Evolutionary conservation across 2,888 invertebrate species (phyloP).

Genomic region (Glaucopsyche alexis): DNA sequence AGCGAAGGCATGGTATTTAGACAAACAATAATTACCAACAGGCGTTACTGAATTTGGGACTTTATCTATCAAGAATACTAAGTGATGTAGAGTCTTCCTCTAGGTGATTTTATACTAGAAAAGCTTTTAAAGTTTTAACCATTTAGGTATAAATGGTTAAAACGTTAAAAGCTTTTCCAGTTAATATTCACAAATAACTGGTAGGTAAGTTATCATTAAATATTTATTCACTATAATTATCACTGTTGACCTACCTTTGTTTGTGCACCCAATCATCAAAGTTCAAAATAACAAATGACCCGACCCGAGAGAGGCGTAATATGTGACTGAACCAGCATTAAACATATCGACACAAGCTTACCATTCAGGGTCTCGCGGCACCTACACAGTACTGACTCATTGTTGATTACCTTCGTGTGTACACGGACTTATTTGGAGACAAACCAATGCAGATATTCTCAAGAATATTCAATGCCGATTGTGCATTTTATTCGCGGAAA

Average conservation of each 20-base stretch:
- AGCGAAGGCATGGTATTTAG: no score
- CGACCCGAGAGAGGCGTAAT: conserved; percentile 51
- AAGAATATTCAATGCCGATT: conserved; percentile 58
- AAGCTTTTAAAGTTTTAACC: no score
- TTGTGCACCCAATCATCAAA: conserved; percentile 42
- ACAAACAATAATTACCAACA: no score
- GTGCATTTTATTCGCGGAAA: conserved; percentile 30
- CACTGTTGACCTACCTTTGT: conserved; percentile 8
- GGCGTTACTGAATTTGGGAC: no score
- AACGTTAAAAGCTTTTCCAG: no score
- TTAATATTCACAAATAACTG: no score
- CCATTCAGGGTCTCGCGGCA: conserved; percentile 55
- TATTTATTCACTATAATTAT: neutral
- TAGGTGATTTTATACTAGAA: no score
- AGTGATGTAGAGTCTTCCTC: no score
- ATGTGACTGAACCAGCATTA: conserved; percentile 55
- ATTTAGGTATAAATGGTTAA: no score
- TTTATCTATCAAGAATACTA: no score
- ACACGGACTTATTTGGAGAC: conserved; percentile 77
- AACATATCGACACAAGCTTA: conserved; percentile 36
- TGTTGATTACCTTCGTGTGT: conserved; percentile 69
- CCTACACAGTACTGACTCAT: conserved; percentile 68
- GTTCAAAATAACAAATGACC: conserved; percentile 41
- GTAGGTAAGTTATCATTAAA: neutral
- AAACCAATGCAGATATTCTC: conserved; percentile 59